Percentiles rank a stretch among this genome's conserved stretches.
phyloP scores from a whole-genome alignment of 2,797 vertebrate species.

The Balearica regulorum region DNA sequence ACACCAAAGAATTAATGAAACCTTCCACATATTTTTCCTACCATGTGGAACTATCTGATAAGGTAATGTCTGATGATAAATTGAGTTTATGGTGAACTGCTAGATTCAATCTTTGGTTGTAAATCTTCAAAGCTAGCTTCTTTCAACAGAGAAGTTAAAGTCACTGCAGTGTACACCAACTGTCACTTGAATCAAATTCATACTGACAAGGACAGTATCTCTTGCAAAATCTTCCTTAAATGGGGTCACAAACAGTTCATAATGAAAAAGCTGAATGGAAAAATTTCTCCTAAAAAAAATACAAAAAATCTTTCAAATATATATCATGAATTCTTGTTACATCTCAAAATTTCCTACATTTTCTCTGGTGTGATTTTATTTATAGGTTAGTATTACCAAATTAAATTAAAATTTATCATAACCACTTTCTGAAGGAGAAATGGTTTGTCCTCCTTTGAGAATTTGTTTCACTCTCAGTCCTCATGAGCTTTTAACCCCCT shows the following conservation, averaged over 20 bases:
- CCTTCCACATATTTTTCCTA: conserved; percentile 59
- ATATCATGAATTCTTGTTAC: neutral
- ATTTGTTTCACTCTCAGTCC: neutral
- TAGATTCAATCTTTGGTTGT: conserved; percentile 78
- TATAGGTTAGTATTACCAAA: conserved; percentile 14
- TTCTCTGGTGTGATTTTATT: neutral
- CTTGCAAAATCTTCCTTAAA: conserved; percentile 71
- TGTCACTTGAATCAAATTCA: conserved; percentile 81
- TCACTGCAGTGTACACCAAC: conserved; percentile 61
- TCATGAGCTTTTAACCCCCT: neutral
- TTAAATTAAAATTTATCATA: conserved; percentile 20
- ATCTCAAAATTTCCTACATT: neutral
- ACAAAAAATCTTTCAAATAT: conserved; percentile 8
- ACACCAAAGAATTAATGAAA: conserved; percentile 81
- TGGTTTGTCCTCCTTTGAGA: neutral
- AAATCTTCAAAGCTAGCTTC: conserved; percentile 80
- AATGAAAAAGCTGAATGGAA: conserved; percentile 17
- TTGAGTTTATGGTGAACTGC: conserved; percentile 77
- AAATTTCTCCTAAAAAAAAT: neutral
- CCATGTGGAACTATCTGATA: conserved; percentile 71
- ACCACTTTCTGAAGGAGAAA: neutral
- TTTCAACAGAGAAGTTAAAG: conserved; percentile 64
- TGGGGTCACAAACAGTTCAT: conserved; percentile 71
- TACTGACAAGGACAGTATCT: conserved; percentile 73
- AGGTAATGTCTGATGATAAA: conserved; percentile 82